Percentiles rank a stretch among this genome's conserved stretches.
Conservation (phyloP, 2,888 invertebrate genomes). For the Andrena bicolor region DNA sequence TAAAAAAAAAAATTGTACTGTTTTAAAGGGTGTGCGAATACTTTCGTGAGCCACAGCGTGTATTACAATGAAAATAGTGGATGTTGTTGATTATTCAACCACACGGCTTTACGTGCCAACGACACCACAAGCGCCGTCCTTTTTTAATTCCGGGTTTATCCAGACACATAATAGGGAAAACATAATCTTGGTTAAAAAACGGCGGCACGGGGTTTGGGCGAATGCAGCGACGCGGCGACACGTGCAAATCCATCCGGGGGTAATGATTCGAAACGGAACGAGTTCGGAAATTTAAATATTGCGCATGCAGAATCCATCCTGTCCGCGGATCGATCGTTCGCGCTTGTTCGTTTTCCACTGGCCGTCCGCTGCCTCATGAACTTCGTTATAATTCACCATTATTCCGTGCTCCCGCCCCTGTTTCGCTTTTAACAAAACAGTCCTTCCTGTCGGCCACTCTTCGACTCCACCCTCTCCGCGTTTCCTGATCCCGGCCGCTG, state of each 20-base stretch:
- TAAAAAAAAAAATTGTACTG: too few relatives aligned
- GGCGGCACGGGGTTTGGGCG: neutral
- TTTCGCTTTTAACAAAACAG: constrained; percentile 15
- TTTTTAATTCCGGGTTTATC: too few relatives aligned
- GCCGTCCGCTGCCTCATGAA: constrained; percentile 8
- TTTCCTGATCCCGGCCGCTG: neutral
- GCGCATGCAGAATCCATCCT: constrained; percentile 32
- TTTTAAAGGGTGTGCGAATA: too few relatives aligned
- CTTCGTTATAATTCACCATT: constrained; percentile 40
- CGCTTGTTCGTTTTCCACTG: constrained; percentile 13
- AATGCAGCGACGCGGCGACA: neutral
- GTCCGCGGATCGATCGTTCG: constrained; percentile 33
- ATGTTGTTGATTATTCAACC: too few relatives aligned
- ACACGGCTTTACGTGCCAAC: too few relatives aligned
- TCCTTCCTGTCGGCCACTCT: constrained; percentile 19
- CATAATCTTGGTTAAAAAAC: too few relatives aligned
- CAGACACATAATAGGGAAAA: too few relatives aligned
- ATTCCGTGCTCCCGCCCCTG: constrained; percentile 1
- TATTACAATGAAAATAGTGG: too few relatives aligned
- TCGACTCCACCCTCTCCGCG: constrained; percentile 12
- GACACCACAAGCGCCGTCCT: too few relatives aligned
- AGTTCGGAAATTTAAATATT: constrained; percentile 39
- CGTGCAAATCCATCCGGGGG: neutral
- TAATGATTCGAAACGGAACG: constrained; percentile 32
- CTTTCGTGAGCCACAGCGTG: too few relatives aligned